A percentile compares a stretch with the other conserved stretches of the same genome.
Conservation (phyloP, 2,888 invertebrate genomes). For the Sarcophaga variegata region DNA sequence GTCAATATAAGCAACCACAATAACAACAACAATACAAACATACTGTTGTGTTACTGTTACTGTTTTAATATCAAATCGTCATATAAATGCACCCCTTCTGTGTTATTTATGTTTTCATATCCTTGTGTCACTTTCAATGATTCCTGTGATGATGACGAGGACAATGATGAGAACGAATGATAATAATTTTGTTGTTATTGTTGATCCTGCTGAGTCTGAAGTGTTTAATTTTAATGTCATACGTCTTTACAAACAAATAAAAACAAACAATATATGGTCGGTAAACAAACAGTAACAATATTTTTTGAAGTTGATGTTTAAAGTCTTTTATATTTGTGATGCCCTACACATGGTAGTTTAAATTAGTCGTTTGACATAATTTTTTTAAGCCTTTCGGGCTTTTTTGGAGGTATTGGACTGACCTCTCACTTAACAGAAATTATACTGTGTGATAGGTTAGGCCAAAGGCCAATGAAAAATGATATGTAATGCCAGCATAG, state of each 20-base stretch:
- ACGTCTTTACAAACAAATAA: conserved; percentile 38
- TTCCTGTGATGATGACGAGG: conserved; percentile 42
- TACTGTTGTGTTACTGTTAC: conserved; percentile 17
- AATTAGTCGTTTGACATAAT: too few species aligned
- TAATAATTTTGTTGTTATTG: conserved; percentile 64
- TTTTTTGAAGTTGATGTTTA: not conserved
- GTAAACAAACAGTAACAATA: conserved; percentile 4
- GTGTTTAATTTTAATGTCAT: conserved; percentile 68
- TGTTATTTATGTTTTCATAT: conserved; percentile 46
- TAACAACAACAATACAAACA: conserved; percentile 58
- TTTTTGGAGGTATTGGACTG: too few species aligned
- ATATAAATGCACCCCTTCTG: conserved; percentile 63
- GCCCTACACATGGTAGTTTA: conserved; percentile 13
- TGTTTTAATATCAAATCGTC: conserved; percentile 66
- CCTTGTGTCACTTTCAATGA: conserved; percentile 59
- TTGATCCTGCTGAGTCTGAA: conserved; percentile 68
- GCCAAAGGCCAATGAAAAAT: too few species aligned
- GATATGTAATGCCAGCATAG: too few species aligned
- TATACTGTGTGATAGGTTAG: too few species aligned
- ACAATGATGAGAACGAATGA: conserved; percentile 37
- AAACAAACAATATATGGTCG: conserved; percentile 1
- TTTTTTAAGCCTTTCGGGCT: too few species aligned
- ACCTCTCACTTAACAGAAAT: too few species aligned
- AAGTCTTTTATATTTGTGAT: not conserved
- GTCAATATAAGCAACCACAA: conserved; percentile 74